These are phyloP conservation scores for Myiotriccus ornatus DNA, from an alignment of 2,797 vertebrate species.

Conservation along the genomic window DNA sequence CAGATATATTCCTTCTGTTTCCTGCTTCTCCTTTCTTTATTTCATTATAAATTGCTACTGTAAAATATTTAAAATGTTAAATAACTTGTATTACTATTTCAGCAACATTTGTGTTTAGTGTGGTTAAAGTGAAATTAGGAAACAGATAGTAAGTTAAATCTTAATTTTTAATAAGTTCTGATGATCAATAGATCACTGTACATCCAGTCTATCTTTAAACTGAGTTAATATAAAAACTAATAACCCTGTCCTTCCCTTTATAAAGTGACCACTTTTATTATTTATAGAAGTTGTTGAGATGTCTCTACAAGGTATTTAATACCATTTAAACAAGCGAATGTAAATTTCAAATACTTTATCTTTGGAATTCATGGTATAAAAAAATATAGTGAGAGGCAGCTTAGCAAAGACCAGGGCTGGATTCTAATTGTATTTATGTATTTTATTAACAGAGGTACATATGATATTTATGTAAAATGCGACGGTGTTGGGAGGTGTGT, in stretches of 20 bases:
- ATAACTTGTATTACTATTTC: neutral
- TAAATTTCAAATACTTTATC: neutral
- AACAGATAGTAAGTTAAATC: neutral
- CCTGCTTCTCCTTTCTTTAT: neutral
- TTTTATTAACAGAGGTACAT: slow-evolving; percentile 85
- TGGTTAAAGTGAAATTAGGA: neutral
- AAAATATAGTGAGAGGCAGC: neutral
- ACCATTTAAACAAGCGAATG: neutral
- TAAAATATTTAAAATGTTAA: neutral
- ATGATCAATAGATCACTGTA: neutral
- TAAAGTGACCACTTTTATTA: neutral
- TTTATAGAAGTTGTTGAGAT: neutral
- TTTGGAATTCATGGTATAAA: neutral
- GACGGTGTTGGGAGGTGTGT: slow-evolving; percentile 88
- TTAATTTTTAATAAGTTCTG: neutral
- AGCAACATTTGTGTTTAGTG: neutral
- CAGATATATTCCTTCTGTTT: neutral
- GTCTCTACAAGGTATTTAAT: neutral
- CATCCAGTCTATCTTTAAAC: neutral
- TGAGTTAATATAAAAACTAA: neutral
- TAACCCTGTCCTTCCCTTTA: neutral
- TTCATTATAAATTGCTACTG: neutral
- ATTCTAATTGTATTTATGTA: neutral
- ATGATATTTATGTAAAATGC: slow-evolving; percentile 90
- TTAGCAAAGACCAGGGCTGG: neutral